These are phyloP conservation scores for Plumapathes pennacea DNA, from an alignment of 92 coral and sea anemone species.

Conservation along the genomic window DNA sequence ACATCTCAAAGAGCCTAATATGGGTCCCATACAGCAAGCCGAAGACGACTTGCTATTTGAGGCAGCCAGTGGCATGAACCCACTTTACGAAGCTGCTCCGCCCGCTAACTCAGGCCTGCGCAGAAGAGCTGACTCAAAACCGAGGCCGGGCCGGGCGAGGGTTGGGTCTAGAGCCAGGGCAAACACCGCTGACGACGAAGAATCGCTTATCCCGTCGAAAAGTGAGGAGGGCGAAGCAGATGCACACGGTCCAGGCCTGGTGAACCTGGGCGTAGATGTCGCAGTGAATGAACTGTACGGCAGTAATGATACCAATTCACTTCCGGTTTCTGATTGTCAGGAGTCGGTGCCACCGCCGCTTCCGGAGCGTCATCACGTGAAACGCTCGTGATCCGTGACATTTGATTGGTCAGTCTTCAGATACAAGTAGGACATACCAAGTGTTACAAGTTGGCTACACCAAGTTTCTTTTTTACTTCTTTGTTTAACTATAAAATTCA, in stretches of 20 bases:
- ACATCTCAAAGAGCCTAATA: constrained; percentile 1
- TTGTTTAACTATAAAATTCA: no score
- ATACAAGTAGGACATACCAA: no score
- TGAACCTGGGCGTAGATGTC: constrained; percentile 14
- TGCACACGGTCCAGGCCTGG: background rate
- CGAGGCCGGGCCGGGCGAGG: constrained; percentile 5
- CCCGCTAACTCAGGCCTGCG: no score
- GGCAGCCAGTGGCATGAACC: constrained; percentile 30
- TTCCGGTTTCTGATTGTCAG: background rate
- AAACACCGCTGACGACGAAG: constrained; percentile 9
- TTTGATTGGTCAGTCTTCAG: no score
- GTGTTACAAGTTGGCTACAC: no score
- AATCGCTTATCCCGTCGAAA: background rate
- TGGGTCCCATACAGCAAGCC: background rate
- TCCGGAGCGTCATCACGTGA: no score
- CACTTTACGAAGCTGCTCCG: constrained; percentile 37
- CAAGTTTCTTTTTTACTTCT: no score
- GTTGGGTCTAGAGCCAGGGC: constrained; percentile 10
- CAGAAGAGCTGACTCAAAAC: constrained; percentile 9
- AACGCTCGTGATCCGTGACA: no score
- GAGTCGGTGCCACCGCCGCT: constrained; percentile 6
- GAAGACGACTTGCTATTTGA: constrained; percentile 44
- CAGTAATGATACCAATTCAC: constrained; percentile 1
- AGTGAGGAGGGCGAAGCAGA: constrained; percentile 1
- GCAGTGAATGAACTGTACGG: constrained; percentile 18